Evolutionary conservation across 2,888 invertebrate genomes (phyloP), one percentile per base, ranked within the genome.

Genomic region (Himalopsyche anomala): DNA sequence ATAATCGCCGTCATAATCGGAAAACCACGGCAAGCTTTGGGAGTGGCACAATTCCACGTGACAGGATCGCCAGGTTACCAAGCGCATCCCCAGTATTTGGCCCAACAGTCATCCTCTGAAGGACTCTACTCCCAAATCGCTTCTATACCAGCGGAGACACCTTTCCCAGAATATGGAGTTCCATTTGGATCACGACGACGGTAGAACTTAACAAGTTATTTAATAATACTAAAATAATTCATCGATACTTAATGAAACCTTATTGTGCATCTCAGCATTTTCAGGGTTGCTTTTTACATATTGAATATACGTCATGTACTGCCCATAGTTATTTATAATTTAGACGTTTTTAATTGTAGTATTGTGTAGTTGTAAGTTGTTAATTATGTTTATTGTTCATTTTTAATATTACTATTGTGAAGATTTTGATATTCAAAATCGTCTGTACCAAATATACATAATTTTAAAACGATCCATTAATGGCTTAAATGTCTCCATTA

Each of bases 1-100:
- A 36, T 85, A 6, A 69, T 81, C 1, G 80, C 84, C 11, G 56
- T 85, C 5, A 80, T 81, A 15, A 85, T 85, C 42, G 84, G 80
- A 9, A 69, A 62, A 38, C 84, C 84, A 38, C 81, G 69, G 6
- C 74, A 56, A 15, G n/a, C 84, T 1, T 3, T 81, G 17, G 81
- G 45, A 8, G 81, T 85, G 6, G 84, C 69, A 12, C 80, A 80
- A 8, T 85, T 85, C 40, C 45, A 81, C 19, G 36, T 85, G 12
- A 38, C 80, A 80, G 62, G 62, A 19, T 62, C 62, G 2, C 62
- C 19, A 28, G 9, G 19, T 11, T 12, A n/a, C 15, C 62, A 11
- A 19, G 19, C 5, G 11, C 8, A 19, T 11, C n/a, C 62, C 9
- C 62, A 62, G 28, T 19, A 19, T 19, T 19, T 62, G 11, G 19